phyloP scores from a whole-genome alignment of 2,797 vertebrate genomes.

The Gallinago nigripennis region DNA sequence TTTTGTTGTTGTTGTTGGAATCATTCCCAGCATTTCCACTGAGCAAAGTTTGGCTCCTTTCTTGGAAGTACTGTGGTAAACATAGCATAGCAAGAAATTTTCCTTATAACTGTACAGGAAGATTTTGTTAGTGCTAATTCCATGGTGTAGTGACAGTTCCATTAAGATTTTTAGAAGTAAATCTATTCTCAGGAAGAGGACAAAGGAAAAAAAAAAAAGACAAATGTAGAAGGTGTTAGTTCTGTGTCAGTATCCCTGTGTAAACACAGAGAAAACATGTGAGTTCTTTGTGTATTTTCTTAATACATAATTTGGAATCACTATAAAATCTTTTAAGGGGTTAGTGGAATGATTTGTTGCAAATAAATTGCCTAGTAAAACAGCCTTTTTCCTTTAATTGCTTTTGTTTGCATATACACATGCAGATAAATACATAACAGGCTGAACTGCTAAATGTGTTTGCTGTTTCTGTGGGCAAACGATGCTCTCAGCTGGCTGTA shows the following conservation, averaged over 20 bases:
- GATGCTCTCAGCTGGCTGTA: not conserved
- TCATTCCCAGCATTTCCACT: not conserved
- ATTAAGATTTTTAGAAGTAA: not conserved
- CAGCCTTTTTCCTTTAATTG: not conserved
- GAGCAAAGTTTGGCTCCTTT: not conserved
- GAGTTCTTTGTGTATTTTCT: constrained; percentile 21
- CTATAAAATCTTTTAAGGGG: not conserved
- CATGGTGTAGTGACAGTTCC: not conserved
- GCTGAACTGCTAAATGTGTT: not conserved
- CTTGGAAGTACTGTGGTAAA: not conserved
- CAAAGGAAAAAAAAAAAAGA: not conserved
- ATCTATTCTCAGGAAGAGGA: not conserved
- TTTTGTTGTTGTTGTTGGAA: not conserved
- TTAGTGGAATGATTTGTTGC: not conserved
- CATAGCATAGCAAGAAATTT: not conserved
- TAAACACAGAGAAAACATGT: not conserved
- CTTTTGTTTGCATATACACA: not conserved
- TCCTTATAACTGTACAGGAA: not conserved
- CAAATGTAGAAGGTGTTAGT: not conserved
- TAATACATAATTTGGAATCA: not conserved
- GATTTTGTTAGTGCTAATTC: not conserved
- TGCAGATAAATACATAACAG: not conserved
- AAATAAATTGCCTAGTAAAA: not conserved
- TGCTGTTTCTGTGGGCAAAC: not conserved
- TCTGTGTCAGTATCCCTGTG: not conserved